Percentiles rank a stretch among this genome's conserved stretches.
phyloP scores from a whole-genome alignment of 2,113 vertebrate genomes.

The Corynorhinus townsendii region DNA sequence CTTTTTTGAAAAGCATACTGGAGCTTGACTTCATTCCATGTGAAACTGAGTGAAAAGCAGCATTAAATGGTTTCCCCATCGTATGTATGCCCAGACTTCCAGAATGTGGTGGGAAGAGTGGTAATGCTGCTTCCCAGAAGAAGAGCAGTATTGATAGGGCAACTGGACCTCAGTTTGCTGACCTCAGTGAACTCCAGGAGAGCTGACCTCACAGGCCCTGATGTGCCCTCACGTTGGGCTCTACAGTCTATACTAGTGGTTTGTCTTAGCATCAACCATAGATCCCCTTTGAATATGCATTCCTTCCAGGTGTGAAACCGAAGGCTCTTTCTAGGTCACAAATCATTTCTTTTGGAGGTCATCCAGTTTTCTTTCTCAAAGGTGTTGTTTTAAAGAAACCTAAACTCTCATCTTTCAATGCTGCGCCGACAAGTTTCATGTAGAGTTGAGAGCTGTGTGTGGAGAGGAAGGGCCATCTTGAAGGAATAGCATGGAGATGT shows the following conservation, averaged over 20 bases:
- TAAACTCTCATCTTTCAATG: neutral
- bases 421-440: neutral
- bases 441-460: neutral
- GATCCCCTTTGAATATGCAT: conserved; percentile 3
- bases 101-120: neutral
- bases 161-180: neutral
- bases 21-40: neutral
- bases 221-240: neutral
- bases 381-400: neutral
- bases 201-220: neutral
- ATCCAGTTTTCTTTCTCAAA: conserved; percentile 33
- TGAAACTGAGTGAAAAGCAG: neutral
- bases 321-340: conserved; percentile 19
- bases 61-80: too few species aligned
- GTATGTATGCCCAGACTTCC: neutral
- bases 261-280: neutral
- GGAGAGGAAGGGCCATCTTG: neutral
- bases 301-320: conserved; percentile 53
- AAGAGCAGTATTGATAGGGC: neutral
- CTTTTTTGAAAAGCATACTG: neutral
- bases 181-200: neutral
- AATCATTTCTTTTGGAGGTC: conserved; percentile 38
- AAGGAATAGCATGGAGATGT: neutral
- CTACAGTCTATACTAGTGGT: neutral
- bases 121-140: neutral